phyloP scores from a whole-genome alignment of 2,888 invertebrate species.

The Maniola hyperantus region DNA sequence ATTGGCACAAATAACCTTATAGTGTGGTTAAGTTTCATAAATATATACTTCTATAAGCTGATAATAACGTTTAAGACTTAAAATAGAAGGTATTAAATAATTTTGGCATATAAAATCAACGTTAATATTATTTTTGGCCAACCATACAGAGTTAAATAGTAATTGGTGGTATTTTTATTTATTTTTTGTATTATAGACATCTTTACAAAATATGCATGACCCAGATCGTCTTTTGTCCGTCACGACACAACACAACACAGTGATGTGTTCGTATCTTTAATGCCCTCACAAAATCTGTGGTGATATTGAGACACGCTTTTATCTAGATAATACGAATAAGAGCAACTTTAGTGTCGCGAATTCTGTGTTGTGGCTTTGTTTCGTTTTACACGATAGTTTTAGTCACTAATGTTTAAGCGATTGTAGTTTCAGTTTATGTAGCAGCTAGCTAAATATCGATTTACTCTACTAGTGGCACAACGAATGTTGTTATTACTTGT shows the following conservation, averaged over 20 bases:
- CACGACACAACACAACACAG: not conserved
- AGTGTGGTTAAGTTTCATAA: too few relatives aligned
- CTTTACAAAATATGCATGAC: too few relatives aligned
- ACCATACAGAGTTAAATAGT: too few relatives aligned
- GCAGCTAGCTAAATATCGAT: not conserved
- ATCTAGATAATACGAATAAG: slow-evolving; percentile 7
- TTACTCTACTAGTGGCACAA: not conserved
- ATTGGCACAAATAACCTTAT: too few relatives aligned
- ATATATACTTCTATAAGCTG: too few relatives aligned
- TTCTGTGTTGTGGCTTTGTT: not conserved
- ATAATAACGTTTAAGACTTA: too few relatives aligned
- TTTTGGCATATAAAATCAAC: too few relatives aligned
- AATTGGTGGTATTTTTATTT: too few relatives aligned
- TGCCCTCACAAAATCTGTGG: slow-evolving; percentile 16
- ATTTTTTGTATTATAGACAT: too few relatives aligned
- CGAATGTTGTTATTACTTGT: not conserved
- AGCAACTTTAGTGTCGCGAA: slow-evolving; percentile 13
- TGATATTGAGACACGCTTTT: slow-evolving; percentile 16
- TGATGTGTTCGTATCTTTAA: not conserved
- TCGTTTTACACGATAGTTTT: slow-evolving; percentile 9
- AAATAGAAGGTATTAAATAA: too few relatives aligned
- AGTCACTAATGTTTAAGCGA: slow-evolving; percentile 5
- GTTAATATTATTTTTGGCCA: too few relatives aligned
- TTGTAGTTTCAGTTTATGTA: not conserved
- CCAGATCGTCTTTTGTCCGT: not conserved